Evolutionary conservation across 1,140 invertebrate genomes (phyloP).

Genomic region (Grapholita molesta): DNA sequence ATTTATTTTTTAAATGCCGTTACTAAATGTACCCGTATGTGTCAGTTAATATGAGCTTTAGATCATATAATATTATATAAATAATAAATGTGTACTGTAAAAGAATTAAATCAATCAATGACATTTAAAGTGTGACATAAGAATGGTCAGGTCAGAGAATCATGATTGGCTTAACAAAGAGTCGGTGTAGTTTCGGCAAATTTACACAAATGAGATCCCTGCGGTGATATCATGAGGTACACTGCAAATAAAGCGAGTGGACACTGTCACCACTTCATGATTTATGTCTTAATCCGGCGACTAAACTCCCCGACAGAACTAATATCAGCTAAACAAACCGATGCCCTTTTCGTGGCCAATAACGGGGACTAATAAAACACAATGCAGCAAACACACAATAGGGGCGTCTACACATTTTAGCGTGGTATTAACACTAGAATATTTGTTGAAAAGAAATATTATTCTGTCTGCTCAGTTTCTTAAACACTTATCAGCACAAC

Average conservation of each 20-base stretch:
- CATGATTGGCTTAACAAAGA: background rate
- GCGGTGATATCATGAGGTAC: background rate
- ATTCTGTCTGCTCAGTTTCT: constrained; percentile 28
- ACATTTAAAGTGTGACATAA: too few relatives aligned
- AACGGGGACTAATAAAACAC: constrained; percentile 65
- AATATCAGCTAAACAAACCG: constrained; percentile 44
- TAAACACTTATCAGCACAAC: background rate
- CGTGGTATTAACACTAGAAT: constrained; percentile 66
- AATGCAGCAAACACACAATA: constrained; percentile 57
- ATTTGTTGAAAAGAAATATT: constrained; percentile 71
- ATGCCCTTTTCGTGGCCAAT: constrained; percentile 55
- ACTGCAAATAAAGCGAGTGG: background rate
- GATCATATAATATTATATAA: too few relatives aligned
- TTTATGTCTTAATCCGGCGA: constrained; percentile 10
- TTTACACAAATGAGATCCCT: background rate
- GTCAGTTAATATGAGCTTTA: background rate
- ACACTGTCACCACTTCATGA: background rate
- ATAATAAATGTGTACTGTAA: too few relatives aligned
- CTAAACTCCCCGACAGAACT: constrained; percentile 21
- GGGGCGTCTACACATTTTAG: constrained; percentile 56
- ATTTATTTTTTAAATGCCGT: background rate
- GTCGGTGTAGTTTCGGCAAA: background rate
- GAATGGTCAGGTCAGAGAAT: background rate
- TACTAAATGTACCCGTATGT: background rate
- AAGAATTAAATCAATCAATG: too few relatives aligned